Evolutionary conservation across 2,113 vertebrate species (phyloP).

Genomic region (Tyrannus savana): DNA sequence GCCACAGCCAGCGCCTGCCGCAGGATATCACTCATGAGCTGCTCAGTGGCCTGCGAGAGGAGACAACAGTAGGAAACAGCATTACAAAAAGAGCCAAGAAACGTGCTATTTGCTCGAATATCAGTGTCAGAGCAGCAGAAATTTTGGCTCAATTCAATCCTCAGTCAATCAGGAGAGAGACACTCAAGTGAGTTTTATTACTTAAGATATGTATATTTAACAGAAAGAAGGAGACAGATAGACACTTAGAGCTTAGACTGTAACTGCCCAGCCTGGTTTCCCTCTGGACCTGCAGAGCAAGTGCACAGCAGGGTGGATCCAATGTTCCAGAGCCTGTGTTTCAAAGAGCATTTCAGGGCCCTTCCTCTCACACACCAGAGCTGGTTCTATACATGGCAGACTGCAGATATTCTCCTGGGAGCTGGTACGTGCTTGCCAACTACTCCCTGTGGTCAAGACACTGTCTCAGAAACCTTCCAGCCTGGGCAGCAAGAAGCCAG

Average conservation of each 20-base stretch:
- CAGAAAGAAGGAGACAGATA: not conserved
- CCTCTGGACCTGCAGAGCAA: not conserved
- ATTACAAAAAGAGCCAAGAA: not conserved
- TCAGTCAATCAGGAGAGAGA: not conserved
- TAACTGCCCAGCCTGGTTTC: not conserved
- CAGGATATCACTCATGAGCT: slow-evolving; percentile 91
- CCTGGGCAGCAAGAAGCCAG: not conserved
- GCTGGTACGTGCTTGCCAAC: not conserved
- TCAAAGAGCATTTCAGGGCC: not conserved
- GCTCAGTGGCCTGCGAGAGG: slow-evolving; percentile 86
- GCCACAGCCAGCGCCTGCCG: slow-evolving; percentile 90
- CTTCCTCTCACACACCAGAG: not conserved
- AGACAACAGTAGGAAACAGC: not conserved
- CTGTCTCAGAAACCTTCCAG: not conserved
- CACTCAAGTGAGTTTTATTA: not conserved
- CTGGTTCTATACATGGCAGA: not conserved
- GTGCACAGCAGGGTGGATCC: too few relatives aligned
- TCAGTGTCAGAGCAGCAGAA: not conserved
- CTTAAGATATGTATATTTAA: not conserved
- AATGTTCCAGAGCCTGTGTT: not conserved
- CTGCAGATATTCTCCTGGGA: not conserved
- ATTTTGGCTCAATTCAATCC: not conserved
- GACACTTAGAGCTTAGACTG: not conserved
- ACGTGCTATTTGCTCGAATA: not conserved
- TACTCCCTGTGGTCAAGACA: not conserved